Conservation (phyloP, 2,888 invertebrate genomes). For the Ramazzottius varieornatus region DNA sequence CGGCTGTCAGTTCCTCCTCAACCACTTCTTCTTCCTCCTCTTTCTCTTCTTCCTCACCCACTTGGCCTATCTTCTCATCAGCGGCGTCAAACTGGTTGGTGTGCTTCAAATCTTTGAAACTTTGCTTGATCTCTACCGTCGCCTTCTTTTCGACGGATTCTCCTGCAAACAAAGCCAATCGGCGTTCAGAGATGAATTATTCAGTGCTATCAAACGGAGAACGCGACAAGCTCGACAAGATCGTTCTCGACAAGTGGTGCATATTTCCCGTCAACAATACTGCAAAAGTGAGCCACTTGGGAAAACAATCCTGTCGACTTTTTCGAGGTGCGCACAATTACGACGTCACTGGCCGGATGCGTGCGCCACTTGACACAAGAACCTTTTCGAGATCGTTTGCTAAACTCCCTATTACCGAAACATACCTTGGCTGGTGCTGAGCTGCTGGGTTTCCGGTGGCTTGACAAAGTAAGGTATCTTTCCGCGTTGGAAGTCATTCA, state of each 20-base stretch:
- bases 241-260: too few relatives aligned
- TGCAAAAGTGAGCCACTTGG: too few relatives aligned
- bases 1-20: background rate
- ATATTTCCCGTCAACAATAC: too few relatives aligned
- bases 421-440: background rate
- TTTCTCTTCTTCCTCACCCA: background rate
- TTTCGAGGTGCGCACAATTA: too few relatives aligned
- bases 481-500: constrained; percentile 96
- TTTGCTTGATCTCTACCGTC: background rate
- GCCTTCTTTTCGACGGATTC: background rate
- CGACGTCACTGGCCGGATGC: too few relatives aligned
- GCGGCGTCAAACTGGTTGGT: background rate
- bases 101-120: background rate
- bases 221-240: background rate
- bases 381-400: too few relatives aligned
- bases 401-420: too few relatives aligned
- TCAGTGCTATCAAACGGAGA: background rate
- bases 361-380: too few relatives aligned
- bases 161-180: background rate
- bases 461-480: constrained; percentile 76
- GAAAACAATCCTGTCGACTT: too few relatives aligned
- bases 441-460: constrained; percentile 33
- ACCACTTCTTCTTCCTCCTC: background rate
- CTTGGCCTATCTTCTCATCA: constrained; percentile 1
- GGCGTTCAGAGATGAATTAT: background rate